phyloP scores from a whole-genome alignment of 92 coral and sea anemone genomes.

The Diadumene lineata region DNA sequence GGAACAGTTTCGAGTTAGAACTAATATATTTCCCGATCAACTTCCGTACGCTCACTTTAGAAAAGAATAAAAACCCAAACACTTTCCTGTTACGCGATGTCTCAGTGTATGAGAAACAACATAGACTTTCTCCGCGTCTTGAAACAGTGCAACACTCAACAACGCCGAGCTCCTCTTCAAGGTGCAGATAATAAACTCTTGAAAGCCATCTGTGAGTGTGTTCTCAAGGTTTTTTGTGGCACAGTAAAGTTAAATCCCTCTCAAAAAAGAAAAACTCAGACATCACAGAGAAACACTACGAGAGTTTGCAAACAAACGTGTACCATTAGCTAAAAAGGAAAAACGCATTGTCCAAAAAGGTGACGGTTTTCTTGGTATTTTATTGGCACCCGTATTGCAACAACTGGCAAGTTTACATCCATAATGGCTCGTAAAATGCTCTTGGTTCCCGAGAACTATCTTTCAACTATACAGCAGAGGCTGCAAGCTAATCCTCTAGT shows the following conservation, averaged over 20 bases:
- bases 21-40: constrained; percentile 30
- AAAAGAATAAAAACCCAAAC: constrained; percentile 24
- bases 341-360: constrained; percentile 27
- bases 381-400: constrained; percentile 27
- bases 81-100: not conserved
- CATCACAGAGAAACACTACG: too few relatives aligned
- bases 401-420: constrained; percentile 20
- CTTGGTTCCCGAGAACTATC: constrained; percentile 24
- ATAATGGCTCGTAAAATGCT: constrained; percentile 40
- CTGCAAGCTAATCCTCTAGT: constrained; percentile 13
- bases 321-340: constrained; percentile 42
- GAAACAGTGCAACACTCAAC: constrained; percentile 17
- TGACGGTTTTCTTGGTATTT: constrained; percentile 17
- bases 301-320: constrained; percentile 33
- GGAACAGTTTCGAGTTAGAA: constrained; percentile 34
- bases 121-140: constrained; percentile 32
- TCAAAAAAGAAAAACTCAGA: constrained; percentile 29
- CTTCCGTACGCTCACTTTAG: constrained; percentile 18
- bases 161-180: constrained; percentile 23
- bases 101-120: constrained; percentile 18
- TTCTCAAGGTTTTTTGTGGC: constrained; percentile 17
- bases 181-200: constrained; percentile 31
- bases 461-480: constrained; percentile 6
- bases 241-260: not conserved
- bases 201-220: constrained; percentile 35